Conservation (phyloP, 2,113 vertebrate genomes). For the Brachionichthys hirsutus region DNA sequence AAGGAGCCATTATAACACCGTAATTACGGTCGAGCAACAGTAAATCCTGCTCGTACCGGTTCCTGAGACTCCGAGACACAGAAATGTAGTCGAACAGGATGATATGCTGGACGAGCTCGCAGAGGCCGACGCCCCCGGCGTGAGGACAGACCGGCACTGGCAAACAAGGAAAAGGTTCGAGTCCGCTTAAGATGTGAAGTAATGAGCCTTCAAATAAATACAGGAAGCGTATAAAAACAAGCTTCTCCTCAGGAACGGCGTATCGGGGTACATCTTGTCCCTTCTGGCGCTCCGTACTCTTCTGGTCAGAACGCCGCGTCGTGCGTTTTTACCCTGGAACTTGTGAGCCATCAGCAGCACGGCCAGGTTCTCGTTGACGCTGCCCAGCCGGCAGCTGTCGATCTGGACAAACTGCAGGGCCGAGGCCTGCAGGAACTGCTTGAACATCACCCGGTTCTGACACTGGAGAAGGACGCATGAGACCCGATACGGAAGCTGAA, state of each 20-base stretch:
- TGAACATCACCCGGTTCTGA: conserved; percentile 86
- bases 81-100: conserved; percentile 82
- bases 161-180: neutral
- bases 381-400: conserved; percentile 86
- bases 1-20: neutral
- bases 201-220: too few species aligned
- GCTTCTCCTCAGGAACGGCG: too few species aligned
- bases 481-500: too few species aligned
- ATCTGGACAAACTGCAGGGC: conserved; percentile 86
- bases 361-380: conserved; percentile 86
- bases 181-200: neutral
- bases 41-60: conserved; percentile 58
- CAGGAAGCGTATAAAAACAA: too few species aligned
- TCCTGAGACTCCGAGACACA: conserved; percentile 73
- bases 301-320: too few species aligned
- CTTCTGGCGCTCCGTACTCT: neutral
- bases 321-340: conserved; percentile 74
- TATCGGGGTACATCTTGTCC: too few species aligned
- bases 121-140: conserved; percentile 83
- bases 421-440: conserved; percentile 84
- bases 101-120: conserved; percentile 83
- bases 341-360: conserved; percentile 85
- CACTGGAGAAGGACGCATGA: conserved; percentile 58
- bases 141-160: conserved; percentile 85
- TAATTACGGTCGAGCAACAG: neutral